phyloP scores from a whole-genome alignment of 2,797 vertebrate genomes.

The Phataginus tetradactyla region DNA sequence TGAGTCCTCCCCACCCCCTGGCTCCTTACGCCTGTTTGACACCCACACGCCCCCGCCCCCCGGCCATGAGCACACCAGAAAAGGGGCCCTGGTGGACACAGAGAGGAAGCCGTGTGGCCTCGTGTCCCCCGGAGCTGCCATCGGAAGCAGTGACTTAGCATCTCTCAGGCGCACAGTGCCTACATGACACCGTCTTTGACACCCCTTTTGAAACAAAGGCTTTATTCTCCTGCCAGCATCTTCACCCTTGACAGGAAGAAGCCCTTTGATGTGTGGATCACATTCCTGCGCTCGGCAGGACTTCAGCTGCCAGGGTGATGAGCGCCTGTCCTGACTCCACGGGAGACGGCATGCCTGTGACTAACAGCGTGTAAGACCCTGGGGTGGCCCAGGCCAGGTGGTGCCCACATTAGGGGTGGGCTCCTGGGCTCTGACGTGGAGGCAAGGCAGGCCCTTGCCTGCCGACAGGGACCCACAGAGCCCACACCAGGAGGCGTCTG shows the following conservation, averaged over 20 bases:
- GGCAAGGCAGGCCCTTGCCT: neutral
- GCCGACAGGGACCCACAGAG: neutral
- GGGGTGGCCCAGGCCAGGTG: neutral
- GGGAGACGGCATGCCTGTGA: neutral
- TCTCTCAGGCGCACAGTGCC: neutral
- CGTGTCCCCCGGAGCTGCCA: neutral
- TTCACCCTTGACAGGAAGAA: neutral
- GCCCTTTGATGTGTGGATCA: slow-evolving; percentile 58
- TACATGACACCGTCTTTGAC: neutral
- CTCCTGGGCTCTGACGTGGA: fast-evolving
- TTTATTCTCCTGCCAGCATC: slow-evolving; percentile 33
- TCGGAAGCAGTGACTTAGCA: neutral
- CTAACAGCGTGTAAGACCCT: neutral
- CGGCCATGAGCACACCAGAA: neutral
- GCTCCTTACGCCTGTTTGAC: neutral
- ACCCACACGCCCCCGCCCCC: neutral
- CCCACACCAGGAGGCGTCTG: fast-evolving
- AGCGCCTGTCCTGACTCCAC: neutral
- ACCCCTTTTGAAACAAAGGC: slow-evolving; percentile 1
- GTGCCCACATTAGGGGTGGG: too few species aligned
- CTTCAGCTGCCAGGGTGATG: slow-evolving; percentile 1
- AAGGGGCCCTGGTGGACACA: neutral
- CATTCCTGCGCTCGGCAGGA: neutral
- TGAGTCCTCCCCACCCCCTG: neutral
- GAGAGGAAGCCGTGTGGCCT: neutral